Percentiles rank a stretch among this genome's conserved stretches.
These are phyloP conservation scores for Tadarida brasiliensis DNA, from an alignment of 2,797 vertebrate species.

Conservation along the genomic window DNA sequence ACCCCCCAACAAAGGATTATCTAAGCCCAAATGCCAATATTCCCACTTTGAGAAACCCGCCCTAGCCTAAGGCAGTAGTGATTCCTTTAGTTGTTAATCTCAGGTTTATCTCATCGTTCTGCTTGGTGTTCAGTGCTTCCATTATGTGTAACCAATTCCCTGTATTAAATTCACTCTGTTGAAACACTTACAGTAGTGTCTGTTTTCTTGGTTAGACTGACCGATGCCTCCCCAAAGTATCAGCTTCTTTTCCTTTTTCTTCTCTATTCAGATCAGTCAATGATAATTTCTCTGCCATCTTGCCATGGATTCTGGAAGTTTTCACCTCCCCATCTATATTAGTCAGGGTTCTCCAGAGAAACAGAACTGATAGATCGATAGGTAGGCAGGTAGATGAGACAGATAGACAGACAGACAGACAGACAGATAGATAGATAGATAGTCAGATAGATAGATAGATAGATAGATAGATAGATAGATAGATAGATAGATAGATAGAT, in stretches of 20 bases:
- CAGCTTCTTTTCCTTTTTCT: not conserved
- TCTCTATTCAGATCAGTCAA: not conserved
- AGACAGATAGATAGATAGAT: not conserved
- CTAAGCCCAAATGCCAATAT: not conserved
- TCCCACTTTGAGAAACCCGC: not conserved
- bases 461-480: not conserved
- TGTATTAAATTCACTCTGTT: not conserved
- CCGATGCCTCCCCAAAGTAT: too few species aligned
- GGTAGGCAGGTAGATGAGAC: not conserved
- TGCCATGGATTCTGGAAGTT: conserved; percentile 12
- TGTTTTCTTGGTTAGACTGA: not conserved
- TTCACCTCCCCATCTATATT: not conserved
- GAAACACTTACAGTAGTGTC: not conserved
- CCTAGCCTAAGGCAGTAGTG: not conserved
- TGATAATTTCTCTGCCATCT: not conserved
- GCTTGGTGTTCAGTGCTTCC: not conserved
- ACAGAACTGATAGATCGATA: not conserved
- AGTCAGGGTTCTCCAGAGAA: not conserved
- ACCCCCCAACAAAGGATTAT: not conserved
- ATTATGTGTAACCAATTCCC: not conserved
- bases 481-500: too few species aligned
- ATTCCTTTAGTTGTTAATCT: not conserved
- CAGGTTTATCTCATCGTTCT: not conserved
- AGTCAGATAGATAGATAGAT: not conserved
- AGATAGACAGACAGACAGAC: not conserved